phyloP scores from a whole-genome alignment of 1,140 invertebrate genomes.

The Saccostrea echinata region DNA sequence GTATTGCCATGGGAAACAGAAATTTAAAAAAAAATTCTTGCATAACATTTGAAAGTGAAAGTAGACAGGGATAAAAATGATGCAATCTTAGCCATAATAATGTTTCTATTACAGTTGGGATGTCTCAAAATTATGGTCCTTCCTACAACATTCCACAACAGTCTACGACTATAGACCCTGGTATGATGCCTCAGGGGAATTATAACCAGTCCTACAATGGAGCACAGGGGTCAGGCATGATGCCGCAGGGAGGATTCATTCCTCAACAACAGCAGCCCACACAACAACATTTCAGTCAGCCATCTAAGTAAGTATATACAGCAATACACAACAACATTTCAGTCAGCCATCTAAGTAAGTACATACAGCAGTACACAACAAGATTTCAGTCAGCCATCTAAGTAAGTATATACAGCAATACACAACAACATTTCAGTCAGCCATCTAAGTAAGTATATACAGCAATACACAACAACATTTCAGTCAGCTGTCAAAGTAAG shows the following conservation, averaged over 20 bases:
- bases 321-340: not conserved
- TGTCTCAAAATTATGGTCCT: conserved; percentile 56
- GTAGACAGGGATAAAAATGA: no score
- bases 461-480: no score
- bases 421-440: no score
- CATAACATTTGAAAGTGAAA: no score
- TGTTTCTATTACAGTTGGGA: conserved; percentile 46
- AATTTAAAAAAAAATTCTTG: no score
- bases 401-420: no score
- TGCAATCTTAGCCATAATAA: not conserved
- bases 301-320: not conserved
- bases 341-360: no score
- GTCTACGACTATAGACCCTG: conserved; percentile 68
- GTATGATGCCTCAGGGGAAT: conserved; percentile 70
- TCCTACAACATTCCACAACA: conserved; percentile 64
- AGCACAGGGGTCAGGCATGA: conserved; percentile 77
- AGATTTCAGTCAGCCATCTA: no score
- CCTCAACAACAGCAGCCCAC: conserved; percentile 78
- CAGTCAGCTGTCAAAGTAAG: no score
- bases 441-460: no score
- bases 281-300: conserved; percentile 65
- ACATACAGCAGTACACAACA: no score
- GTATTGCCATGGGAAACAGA: no score
- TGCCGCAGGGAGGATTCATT: conserved; percentile 77
- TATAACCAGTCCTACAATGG: conserved; percentile 73